Percentiles rank a stretch among this genome's conserved stretches.
These are phyloP conservation scores for Macrostomum lignano DNA, from an alignment of 1,140 invertebrate species.

Conservation along the genomic window DNA sequence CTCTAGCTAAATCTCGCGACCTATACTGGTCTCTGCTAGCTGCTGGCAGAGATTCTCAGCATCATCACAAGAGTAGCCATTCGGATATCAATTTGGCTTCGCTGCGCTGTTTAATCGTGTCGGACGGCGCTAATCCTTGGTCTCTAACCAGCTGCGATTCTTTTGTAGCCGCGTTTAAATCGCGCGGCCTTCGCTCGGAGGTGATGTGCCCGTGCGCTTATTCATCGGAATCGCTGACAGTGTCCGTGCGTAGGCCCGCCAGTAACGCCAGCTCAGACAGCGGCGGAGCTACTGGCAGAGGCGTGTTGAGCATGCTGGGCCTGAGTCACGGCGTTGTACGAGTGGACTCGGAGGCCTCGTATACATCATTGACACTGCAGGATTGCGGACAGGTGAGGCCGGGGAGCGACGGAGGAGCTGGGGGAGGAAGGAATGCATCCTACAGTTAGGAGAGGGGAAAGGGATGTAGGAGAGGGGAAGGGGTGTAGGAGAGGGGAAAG, in stretches of 20 bases:
- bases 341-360: slow-evolving; percentile 86
- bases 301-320: slow-evolving; percentile 91
- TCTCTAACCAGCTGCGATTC: slow-evolving; percentile 94
- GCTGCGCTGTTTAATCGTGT: slow-evolving; percentile 61
- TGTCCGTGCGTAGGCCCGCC: slow-evolving; percentile 34
- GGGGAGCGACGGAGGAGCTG: too few species aligned
- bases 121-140: slow-evolving; percentile 91
- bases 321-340: slow-evolving; percentile 80
- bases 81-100: slow-evolving; percentile 67
- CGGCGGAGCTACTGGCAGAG: slow-evolving; percentile 68
- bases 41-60: too few species aligned
- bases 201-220: slow-evolving; percentile 90
- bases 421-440: too few species aligned
- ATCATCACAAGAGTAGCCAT: slow-evolving; percentile 80
- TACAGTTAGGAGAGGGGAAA: too few species aligned
- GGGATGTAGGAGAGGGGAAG: too few species aligned
- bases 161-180: slow-evolving; percentile 65
- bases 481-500: too few species aligned
- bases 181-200: slow-evolving; percentile 62
- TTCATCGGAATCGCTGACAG: slow-evolving; percentile 73
- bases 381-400: slow-evolving; percentile 67
- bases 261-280: too few species aligned
- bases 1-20: slow-evolving; percentile 89
- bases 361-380: slow-evolving; percentile 82
- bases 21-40: slow-evolving; percentile 89